These are phyloP conservation scores for Scalopus aquaticus DNA, from an alignment of 2,113 vertebrate genomes.

Conservation along the genomic window DNA sequence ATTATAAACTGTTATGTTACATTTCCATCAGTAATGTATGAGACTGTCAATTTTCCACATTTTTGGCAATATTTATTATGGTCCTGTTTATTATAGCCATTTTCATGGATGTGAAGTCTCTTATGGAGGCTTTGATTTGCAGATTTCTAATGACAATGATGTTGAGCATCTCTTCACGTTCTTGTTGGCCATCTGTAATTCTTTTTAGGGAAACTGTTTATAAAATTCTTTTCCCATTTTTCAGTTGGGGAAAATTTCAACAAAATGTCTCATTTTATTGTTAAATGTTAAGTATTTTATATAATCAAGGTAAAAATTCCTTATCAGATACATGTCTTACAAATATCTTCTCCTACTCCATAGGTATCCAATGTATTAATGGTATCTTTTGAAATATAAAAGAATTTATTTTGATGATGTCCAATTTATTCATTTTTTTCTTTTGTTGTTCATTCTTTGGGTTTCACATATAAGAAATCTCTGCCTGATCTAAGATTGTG, in stretches of 20 bases:
- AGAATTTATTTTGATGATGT: neutral
- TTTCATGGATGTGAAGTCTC: neutral
- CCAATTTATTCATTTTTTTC: neutral
- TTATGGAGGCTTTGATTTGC: neutral
- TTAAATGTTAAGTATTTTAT: neutral
- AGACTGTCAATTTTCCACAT: neutral
- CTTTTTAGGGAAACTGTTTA: neutral
- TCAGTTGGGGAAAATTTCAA: neutral
- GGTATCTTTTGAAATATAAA: neutral
- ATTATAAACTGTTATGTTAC: neutral
- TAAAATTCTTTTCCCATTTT: neutral
- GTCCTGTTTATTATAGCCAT: neutral
- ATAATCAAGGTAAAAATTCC: neutral
- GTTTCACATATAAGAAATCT: neutral
- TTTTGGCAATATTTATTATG: neutral
- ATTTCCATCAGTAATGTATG: neutral
- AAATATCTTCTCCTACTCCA: neutral
- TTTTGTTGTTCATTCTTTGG: neutral
- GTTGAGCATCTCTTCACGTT: neutral
- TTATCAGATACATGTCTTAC: neutral
- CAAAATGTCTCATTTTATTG: neutral
- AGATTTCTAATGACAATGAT: neutral
- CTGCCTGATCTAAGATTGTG: neutral
- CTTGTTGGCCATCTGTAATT: neutral
- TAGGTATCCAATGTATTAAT: neutral